These are phyloP conservation scores for Clanis bilineata DNA, from an alignment of 2,888 invertebrate genomes.

Conservation along the genomic window DNA sequence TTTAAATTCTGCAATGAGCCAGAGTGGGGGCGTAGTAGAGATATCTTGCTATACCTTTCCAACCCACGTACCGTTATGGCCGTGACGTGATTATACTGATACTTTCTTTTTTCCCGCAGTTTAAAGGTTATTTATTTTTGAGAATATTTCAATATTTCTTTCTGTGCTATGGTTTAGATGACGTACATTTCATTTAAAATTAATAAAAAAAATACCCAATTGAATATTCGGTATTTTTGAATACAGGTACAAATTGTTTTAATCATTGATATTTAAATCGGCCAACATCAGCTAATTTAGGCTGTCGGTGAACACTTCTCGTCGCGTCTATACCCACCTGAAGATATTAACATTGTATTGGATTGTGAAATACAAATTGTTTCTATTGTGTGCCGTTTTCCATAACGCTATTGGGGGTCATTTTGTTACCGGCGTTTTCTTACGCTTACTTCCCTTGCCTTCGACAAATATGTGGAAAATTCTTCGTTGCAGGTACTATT, in stretches of 20 bases:
- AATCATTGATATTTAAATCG: neutral
- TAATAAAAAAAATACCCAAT: too few relatives aligned
- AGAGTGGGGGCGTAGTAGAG: too few relatives aligned
- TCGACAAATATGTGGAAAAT: constrained; percentile 9
- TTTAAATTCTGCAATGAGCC: too few relatives aligned
- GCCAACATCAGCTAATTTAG: neutral
- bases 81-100: too few relatives aligned
- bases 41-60: too few relatives aligned
- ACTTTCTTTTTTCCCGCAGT: too few relatives aligned
- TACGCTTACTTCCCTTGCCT: neutral
- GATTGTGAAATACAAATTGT: constrained; percentile 46
- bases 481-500: neutral
- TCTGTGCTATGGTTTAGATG: too few relatives aligned
- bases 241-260: too few relatives aligned
- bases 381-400: constrained; percentile 45
- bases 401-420: constrained; percentile 26
- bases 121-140: too few relatives aligned
- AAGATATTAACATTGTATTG: constrained; percentile 50
- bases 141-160: neutral
- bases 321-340: constrained; percentile 38
- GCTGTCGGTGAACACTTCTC: constrained; percentile 16
- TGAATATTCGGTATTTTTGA: too few relatives aligned
- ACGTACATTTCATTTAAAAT: too few relatives aligned
- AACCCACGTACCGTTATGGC: too few relatives aligned
- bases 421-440: constrained; percentile 9